Base-by-base conservation (phyloP, 2,888 invertebrate genomes). In the Troglohyphantes excavatus region DNA sequence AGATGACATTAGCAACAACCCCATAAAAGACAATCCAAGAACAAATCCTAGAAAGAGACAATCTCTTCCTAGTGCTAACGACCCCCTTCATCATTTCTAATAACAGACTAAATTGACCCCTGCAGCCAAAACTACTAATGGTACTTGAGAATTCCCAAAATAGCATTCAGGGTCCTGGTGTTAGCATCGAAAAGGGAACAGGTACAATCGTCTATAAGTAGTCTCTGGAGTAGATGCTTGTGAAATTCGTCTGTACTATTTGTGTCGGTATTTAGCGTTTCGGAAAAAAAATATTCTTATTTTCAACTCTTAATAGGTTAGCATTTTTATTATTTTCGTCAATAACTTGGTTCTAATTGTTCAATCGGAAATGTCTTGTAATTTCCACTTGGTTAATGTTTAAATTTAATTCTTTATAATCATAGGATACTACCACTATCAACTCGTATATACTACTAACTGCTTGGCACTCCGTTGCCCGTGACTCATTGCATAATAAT, bases 31-130 rank as follows among this genome's bases (percentile, higher is more conserved):
- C 76, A 63, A 39, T 79, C 67, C 26, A 21, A 26, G 83, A 83
- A 72, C 61, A 72, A 72, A 39, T 73, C 72, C 63, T 39, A 61
- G 61, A 33, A 29, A 46, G 59, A 82, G 68, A 72, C 61, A 72
- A 72, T 83, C 63, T 70, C 61, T 29, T 63, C 27, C 23, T 61
- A 21, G 59, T 72, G 72, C 70, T 83, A 83, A 83, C 63, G 83
- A 72, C 63, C 63, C 59, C 33, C 72, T 83, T 83, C 61, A 83
- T 83, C 72, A 63, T 83, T 43, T 72, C 72, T 83, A 63, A 72
- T 83, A 83, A 83, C 72, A 61, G 61, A 19, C 83, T 43, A 46
- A 72, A 83, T 63, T 83, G 83, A 72, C 83, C 83, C 61, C 27
- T 26, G 53, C 53, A 67, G 67, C 29, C n/a, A 79, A 79, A 79